These are phyloP conservation scores for Macrotis lagotis DNA, from an alignment of 2,113 vertebrate genomes.

Conservation along the genomic window DNA sequence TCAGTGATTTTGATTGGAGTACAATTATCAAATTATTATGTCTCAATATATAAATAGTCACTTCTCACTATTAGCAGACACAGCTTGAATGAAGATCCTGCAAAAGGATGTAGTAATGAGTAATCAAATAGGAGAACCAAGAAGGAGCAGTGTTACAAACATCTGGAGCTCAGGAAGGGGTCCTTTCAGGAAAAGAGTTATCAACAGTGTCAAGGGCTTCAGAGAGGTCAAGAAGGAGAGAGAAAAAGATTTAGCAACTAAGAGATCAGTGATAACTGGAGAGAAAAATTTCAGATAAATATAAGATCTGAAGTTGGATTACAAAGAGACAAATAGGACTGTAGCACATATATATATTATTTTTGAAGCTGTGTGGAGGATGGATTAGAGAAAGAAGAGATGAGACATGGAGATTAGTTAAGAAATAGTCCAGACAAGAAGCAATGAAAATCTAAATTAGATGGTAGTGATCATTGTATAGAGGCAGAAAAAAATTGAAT, in stretches of 20 bases:
- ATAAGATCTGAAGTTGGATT: not conserved
- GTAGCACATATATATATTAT: not conserved
- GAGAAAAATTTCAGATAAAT: not conserved
- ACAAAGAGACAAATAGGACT: not conserved
- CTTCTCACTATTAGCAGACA: not conserved
- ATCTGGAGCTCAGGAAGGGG: not conserved
- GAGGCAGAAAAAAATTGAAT: not conserved
- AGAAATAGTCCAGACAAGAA: not conserved
- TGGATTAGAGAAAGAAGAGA: not conserved
- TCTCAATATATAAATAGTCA: not conserved
- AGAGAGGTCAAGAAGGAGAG: not conserved
- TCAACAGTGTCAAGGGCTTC: not conserved
- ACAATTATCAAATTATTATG: not conserved
- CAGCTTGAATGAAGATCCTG: not conserved
- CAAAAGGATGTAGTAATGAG: not conserved
- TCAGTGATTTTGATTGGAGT: not conserved
- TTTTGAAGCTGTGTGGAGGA: not conserved
- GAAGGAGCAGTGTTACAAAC: not conserved
- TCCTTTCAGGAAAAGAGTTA: not conserved
- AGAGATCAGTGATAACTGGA: not conserved
- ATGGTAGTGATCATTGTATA: not conserved
- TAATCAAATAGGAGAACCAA: not conserved
- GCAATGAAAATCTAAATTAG: not conserved
- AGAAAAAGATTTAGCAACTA: not conserved
- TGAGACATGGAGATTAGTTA: not conserved